phyloP scores from a whole-genome alignment of 2,888 invertebrate genomes.

The Napeogenes inachia region DNA sequence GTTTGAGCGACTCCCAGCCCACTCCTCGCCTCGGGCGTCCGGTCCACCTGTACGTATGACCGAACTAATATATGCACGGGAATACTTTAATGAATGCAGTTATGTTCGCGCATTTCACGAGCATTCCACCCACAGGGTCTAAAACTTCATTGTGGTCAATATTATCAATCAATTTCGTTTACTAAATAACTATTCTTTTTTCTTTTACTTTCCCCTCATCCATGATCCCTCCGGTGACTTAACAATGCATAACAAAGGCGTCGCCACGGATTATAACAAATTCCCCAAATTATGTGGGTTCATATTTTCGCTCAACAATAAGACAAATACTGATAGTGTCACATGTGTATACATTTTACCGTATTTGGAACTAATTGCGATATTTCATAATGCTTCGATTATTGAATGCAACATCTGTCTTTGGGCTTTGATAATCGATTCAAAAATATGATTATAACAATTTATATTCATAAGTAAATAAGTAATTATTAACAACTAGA shows the following conservation, averaged over 20 bases:
- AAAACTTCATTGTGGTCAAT: conserved; percentile 14
- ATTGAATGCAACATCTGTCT: conserved; percentile 67
- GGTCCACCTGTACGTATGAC: conserved; percentile 64
- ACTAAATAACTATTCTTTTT: conserved; percentile 51
- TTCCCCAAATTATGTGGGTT: conserved; percentile 75
- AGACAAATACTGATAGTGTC: conserved; percentile 74
- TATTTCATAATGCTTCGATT: conserved; percentile 65
- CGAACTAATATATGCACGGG: conserved; percentile 56
- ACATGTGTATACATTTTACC: conserved; percentile 69
- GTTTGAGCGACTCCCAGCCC: conserved; percentile 52
- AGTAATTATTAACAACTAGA: no score
- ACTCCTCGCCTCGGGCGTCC: conserved; percentile 57
- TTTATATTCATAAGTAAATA: background rate
- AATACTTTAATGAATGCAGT: conserved; percentile 37
- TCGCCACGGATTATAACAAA: conserved; percentile 71
- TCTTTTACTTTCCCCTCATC: conserved; percentile 48
- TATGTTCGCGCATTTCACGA: background rate
- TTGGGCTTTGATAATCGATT: background rate
- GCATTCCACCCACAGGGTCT: background rate
- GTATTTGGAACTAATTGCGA: conserved; percentile 75
- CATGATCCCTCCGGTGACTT: conserved; percentile 45
- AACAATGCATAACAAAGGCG: conserved; percentile 67
- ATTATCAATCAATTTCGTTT: conserved; percentile 51
- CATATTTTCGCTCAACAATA: conserved; percentile 71
- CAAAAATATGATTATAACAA: background rate